Conservation (phyloP, 2,113 vertebrate genomes). For the Oryzias celebensis region DNA sequence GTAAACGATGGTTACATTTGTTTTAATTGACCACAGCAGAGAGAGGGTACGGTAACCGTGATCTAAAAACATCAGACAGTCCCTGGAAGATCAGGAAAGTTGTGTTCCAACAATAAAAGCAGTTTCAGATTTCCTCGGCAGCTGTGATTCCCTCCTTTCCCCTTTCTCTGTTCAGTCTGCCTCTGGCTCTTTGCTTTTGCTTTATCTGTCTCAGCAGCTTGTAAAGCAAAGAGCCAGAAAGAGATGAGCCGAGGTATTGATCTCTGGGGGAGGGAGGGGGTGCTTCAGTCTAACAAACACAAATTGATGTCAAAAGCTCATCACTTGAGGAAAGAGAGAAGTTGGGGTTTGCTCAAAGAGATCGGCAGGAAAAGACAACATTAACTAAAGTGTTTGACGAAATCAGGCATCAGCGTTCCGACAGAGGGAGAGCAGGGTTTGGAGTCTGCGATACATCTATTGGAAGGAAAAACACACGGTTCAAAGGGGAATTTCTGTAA, state of each 20-base stretch:
- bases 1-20: not conserved
- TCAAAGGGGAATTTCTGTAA: conserved; percentile 9
- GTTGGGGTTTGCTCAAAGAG: conserved; percentile 32
- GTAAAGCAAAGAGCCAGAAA: conserved; percentile 61
- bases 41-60: conserved; percentile 22
- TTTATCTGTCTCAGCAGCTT: conserved; percentile 74
- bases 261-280: conserved; percentile 45
- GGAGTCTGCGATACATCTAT: too few relatives aligned
- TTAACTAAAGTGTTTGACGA: conserved; percentile 44
- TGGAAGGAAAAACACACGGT: conserved; percentile 12
- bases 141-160: conserved; percentile 46
- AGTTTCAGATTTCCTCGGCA: conserved; percentile 60
- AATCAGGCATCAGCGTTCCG: conserved; percentile 36
- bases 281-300: conserved; percentile 64
- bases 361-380: conserved; percentile 21
- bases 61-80: conserved; percentile 38
- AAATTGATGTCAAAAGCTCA: conserved; percentile 70
- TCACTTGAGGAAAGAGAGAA: conserved; percentile 50
- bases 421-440: too few relatives aligned
- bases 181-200: conserved; percentile 40
- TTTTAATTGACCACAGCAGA: conserved; percentile 13
- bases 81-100: conserved; percentile 42
- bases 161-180: conserved; percentile 40
- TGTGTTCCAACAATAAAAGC: conserved; percentile 60
- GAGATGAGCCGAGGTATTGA: conserved; percentile 72